Conservation (phyloP, 2,113 vertebrate genomes). For the Tenrec ecaudatus region DNA sequence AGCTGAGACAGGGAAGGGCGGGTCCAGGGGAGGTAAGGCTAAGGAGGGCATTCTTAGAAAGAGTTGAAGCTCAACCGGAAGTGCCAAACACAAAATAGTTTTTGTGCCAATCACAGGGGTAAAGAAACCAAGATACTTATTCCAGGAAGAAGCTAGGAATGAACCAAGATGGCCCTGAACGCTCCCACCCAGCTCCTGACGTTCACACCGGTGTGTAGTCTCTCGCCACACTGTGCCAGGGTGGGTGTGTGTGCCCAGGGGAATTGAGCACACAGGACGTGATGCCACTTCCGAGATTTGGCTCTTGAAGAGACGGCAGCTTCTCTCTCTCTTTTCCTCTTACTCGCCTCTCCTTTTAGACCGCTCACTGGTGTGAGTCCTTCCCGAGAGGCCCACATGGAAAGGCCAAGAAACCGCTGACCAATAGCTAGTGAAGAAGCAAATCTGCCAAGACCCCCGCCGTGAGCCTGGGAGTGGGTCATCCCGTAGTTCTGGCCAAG, state of each 20-base stretch:
- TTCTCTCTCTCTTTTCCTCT: background rate
- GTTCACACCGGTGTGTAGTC: background rate
- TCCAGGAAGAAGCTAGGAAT: constrained; percentile 64
- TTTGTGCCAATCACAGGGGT: constrained; percentile 48
- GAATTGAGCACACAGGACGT: background rate
- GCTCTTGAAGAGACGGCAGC: background rate
- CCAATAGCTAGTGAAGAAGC: background rate
- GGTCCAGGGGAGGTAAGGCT: background rate
- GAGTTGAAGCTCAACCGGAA: background rate
- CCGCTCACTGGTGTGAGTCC: constrained; percentile 4
- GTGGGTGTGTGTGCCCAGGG: background rate
- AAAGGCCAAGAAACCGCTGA: constrained; percentile 32
- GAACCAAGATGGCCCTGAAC: background rate
- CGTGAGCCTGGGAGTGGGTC: background rate
- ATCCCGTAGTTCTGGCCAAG: background rate
- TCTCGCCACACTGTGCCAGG: background rate
- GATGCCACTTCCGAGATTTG: background rate
- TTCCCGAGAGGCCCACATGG: background rate
- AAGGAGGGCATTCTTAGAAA: background rate
- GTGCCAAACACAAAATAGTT: no score
- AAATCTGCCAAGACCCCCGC: background rate
- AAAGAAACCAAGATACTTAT: background rate
- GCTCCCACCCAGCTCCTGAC: background rate
- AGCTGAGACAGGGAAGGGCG: background rate
- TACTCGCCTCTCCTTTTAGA: background rate